Evolutionary conservation across 2,113 vertebrate species (phyloP).

Genomic region (Nesoenas mayeri): DNA sequence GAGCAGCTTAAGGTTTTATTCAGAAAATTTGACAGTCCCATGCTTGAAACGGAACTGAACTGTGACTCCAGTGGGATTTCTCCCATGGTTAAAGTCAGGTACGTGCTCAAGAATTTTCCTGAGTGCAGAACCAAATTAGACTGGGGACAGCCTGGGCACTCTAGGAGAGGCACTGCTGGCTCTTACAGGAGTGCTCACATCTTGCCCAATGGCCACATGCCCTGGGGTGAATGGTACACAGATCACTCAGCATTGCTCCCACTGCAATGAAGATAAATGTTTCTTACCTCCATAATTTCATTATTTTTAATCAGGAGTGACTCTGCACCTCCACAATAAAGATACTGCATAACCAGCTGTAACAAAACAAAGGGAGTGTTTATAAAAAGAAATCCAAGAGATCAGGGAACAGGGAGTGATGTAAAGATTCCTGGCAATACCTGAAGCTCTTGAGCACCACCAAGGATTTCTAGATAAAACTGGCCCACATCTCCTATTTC

Average conservation of each 20-base stretch:
- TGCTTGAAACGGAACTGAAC: neutral
- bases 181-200: neutral
- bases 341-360: constrained; percentile 98
- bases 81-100: neutral
- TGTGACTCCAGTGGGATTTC: neutral
- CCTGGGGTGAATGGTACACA: neutral
- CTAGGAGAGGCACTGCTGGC: neutral
- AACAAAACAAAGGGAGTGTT: constrained; percentile 44
- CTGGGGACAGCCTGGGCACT: neutral
- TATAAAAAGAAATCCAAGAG: neutral
- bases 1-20: neutral
- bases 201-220: neutral
- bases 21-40: neutral
- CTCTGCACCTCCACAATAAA: constrained; percentile 94
- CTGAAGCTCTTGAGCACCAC: neutral
- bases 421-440: neutral
- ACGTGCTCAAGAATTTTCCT: neutral
- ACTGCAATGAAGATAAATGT: neutral
- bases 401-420: neutral
- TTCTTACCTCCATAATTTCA: constrained; percentile 94
- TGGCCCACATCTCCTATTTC: neutral
- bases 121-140: neutral
- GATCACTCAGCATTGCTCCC: neutral
- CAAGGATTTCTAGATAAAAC: neutral
- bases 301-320: constrained; percentile 94